A percentile compares a stretch with the other conserved stretches of the same genome.
Evolutionary conservation across 2,888 invertebrate species (phyloP).

Genomic region (Platycheirus rosarum): DNA sequence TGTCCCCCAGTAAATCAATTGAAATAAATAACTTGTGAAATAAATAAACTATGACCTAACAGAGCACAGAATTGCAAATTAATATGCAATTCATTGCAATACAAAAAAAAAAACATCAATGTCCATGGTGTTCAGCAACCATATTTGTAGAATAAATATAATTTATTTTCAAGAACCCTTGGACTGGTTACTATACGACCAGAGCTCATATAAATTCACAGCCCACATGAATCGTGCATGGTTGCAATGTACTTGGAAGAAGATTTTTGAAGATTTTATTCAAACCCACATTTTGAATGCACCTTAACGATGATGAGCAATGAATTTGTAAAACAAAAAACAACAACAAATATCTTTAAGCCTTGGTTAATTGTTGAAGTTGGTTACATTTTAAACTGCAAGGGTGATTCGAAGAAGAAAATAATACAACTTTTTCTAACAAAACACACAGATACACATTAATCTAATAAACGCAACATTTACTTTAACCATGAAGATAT

Average conservation of each 20-base stretch:
- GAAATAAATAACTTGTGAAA: too few species aligned
- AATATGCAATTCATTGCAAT: constrained; percentile 1
- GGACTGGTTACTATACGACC: not conserved
- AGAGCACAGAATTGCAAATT: constrained; percentile 9
- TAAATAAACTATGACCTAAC: constrained; percentile 17
- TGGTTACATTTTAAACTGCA: too few species aligned
- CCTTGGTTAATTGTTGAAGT: constrained; percentile 12
- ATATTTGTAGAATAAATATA: constrained; percentile 1
- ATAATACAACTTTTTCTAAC: too few species aligned
- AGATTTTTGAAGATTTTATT: constrained; percentile 15
- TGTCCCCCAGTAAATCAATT: too few species aligned
- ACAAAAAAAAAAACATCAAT: not conserved
- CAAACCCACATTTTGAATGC: constrained; percentile 20
- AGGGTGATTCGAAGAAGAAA: too few species aligned
- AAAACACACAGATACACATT: too few species aligned
- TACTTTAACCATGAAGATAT: too few species aligned
- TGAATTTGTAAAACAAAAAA: constrained; percentile 11
- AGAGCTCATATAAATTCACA: not conserved
- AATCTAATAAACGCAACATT: too few species aligned
- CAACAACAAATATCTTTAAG: not conserved
- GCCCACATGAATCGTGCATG: constrained; percentile 29
- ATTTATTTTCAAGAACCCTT: constrained; percentile 10
- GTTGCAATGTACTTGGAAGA: not conserved
- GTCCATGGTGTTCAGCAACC: not conserved
- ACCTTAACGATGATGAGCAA: constrained; percentile 4